Base-by-base conservation (phyloP, 92 coral and sea anemone genomes). In the Pocillopora grandis region DNA sequence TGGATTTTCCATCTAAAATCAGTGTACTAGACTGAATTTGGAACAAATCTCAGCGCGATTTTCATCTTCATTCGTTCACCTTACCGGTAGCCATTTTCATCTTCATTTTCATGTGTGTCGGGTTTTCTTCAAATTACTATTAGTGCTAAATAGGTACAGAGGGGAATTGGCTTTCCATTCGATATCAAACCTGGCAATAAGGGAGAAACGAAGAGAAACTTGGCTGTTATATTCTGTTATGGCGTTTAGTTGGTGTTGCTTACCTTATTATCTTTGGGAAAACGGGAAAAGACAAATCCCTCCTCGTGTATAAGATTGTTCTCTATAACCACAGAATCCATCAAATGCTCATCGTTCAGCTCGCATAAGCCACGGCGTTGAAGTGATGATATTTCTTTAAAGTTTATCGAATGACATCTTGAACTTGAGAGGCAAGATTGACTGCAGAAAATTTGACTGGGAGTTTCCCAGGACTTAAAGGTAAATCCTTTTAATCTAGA, bases 391-490 rank as follows among this genome's bases (percentile, higher is more conserved):
- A 37, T 61, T n/a, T 37, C 85, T 84, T 69, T 84, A 60, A 76
- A 84, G 75, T 84, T 84, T 67, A 76, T 84, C 15, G 88, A 84
- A 37, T 42, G n/a, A 48, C 88, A 84, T 33, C 76, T 58, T 21
- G 76, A 10, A 14, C 66, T 56, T 8, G 55, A 9, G 20, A 84
- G 68, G 48, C 88, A 84, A 57, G 49, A 59, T 31, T 84, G 88
- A 67, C 76, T 31, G 65, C 88, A 84, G 2, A 64, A 66, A 17
- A 84, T 77, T 62, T 84, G 88, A 56, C 88, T 84, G 5, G 68
- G 62, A 64, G 55, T 15, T 12, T 74, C 74, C 27, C 19, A 27
- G 27, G 74, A 75, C 55, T 52, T 75, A 10, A 83, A 62, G 13
- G 75, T 56, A 59, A 56, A 33, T 5, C 87, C 87, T n/a, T 19